Conservation (phyloP, 2,797 vertebrate species). For the Rhadinocentrus ornatus region DNA sequence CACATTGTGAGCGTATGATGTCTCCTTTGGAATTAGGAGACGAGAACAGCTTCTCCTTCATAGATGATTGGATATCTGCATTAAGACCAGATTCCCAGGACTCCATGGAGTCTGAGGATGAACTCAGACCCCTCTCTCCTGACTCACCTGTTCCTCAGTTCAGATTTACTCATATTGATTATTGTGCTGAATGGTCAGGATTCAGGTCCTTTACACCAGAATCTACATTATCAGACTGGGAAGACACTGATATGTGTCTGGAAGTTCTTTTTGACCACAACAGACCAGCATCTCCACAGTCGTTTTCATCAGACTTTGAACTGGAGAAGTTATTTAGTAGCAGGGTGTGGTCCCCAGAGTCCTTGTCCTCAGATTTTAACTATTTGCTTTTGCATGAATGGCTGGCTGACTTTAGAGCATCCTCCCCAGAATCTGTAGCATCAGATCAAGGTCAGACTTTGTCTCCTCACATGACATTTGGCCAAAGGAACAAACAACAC, state of each 20-base stretch:
- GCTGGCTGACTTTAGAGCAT: too few relatives aligned
- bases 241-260: slow-evolving; percentile 34
- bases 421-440: too few relatives aligned
- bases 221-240: too few relatives aligned
- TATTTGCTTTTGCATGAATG: too few relatives aligned
- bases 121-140: too few relatives aligned
- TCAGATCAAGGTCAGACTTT: too few relatives aligned
- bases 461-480: background rate
- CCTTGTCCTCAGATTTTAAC: slow-evolving; percentile 4
- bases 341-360: slow-evolving; percentile 39
- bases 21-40: too few relatives aligned
- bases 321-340: slow-evolving; percentile 9
- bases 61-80: background rate
- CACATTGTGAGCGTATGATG: slow-evolving; percentile 47
- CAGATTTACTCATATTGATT: background rate
- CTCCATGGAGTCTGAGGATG: slow-evolving; percentile 16
- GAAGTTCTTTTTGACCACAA: slow-evolving; percentile 23
- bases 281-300: slow-evolving; percentile 43
- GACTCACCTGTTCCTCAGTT: slow-evolving; percentile 53
- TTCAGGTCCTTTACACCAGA: slow-evolving; percentile 32
- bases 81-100: background rate
- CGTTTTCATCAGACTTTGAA: slow-evolving; percentile 16
- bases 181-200: background rate
- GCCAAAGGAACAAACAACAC: background rate
- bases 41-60: background rate